Evolutionary conservation across 1,140 invertebrate genomes (phyloP), one percentile per base, ranked within the genome.

Genomic region (Aleiodes sp.): DNA sequence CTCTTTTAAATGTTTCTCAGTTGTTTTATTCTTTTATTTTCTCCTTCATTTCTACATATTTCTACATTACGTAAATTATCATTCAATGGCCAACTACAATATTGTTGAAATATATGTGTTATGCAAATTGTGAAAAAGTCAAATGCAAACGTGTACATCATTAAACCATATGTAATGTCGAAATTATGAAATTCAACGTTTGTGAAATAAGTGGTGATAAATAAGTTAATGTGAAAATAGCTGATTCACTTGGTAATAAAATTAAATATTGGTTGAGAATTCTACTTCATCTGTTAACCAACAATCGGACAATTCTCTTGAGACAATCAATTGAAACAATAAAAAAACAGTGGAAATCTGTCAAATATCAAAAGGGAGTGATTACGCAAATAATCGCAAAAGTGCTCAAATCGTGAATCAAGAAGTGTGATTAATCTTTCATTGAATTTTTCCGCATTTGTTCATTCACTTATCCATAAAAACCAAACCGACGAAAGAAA

Each of bases 41-140:
- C n/a, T n/a, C n/a, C n/a, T n/a, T n/a, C n/a, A n/a, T n/a, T 43
- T 43, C 26, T 21, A 16, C 21, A 16, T 59, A 31, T 29, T 59
- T 59, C 26, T 12, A 59, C 14, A 28, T 59, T 59, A 59, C 56
- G 56, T 59, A 59, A 59, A 59, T 10, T 52, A 33, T 43, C 19
- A 56, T 56, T 7, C 9, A 56, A 7, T 24, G 46, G 46, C 24
- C 19, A 21, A 26, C 24, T 33, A 21, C 46, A 24, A 56, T 12
- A 33, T 24, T 24, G 12, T 56, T 56, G 24, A 24, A 26, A 24
- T 56, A 10, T 28, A 59, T 9, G 56, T 28, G 56, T 59, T 59
- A 59, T 59, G 56, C 56, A 29, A 31, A 59, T 59, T 24, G 56
- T 59, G 56, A 59, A 59, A n/a, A n/a, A 28, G 26, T 28, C 12